Base-by-base conservation (phyloP, 2,797 vertebrate genomes). In the Falco columbarius region DNA sequence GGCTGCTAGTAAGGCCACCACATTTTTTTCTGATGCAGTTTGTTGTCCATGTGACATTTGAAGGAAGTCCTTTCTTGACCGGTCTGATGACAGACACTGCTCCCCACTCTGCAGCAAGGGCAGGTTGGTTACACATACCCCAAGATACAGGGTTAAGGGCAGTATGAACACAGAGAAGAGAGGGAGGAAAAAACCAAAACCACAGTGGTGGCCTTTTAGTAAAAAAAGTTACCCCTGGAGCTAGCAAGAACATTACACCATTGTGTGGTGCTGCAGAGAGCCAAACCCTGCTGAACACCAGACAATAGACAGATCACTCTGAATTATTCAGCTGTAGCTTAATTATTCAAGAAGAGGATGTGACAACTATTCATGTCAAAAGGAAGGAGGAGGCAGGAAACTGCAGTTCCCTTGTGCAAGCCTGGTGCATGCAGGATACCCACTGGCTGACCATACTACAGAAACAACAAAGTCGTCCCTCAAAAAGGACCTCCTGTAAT, bases 281-380 rank as follows among this genome's bases (percentile, higher is more conserved):
- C 49, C 70, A 90, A 56, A 3, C 29, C 19, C 65, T 83, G 40
- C 46, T 88, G 72, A 59, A 89, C 61, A 88, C 14, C 65, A 90
- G 34, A 61, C 49, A 82, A 76, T 0, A 93, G 87, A 81, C 36
- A 94, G 56, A 75, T 90, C n/a, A 52, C 38, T 65, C 71, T 72
- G 56, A 95, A 81, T 91, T 87, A 89, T 81, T 79, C 71, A 95
- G 47, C 62, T 73, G 23, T 30, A 79, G 54, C 79, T 93, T 75
- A 92, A 89, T 84, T 94, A 91, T 65, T 93, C 23, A 72, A 81
- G 70, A 61, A 42, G 58, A 86, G 24, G 49, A 62, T 79, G 47
- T 84, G 47, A 42, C 46, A 89, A 81, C 23, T 61, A n/a, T 46
- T 86, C 26, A 26, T 32, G 58, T 26, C 29, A 32, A 79, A 86